phyloP scores from a whole-genome alignment of 2,888 invertebrate species.

The Tiliacea aurago region DNA sequence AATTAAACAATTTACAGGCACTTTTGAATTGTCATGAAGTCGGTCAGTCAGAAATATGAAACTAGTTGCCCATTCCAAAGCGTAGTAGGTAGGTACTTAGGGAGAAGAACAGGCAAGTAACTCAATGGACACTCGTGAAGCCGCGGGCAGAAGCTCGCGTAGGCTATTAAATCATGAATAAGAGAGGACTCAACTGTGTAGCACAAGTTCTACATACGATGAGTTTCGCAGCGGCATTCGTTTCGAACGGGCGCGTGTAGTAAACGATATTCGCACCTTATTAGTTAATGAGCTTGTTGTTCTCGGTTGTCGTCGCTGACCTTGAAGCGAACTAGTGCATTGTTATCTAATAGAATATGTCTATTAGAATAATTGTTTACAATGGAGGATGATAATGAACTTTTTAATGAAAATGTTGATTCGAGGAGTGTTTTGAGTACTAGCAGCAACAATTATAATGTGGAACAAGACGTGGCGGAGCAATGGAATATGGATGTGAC shows the following conservation, averaged over 20 bases:
- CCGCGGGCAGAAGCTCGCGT: not conserved
- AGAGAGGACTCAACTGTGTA: not conserved
- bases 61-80: too few species aligned
- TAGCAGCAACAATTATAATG: not conserved
- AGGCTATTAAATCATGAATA: not conserved
- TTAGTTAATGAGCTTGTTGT: not conserved
- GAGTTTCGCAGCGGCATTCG: not conserved
- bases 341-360: not conserved
- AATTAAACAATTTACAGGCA: too few species aligned
- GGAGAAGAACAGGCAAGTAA: too few species aligned
- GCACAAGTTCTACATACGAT: not conserved
- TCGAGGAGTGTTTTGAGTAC: not conserved
- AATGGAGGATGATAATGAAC: not conserved
- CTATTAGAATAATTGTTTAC: not conserved
- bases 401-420: not conserved
- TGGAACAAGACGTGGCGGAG: not conserved
- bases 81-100: too few species aligned
- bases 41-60: too few species aligned
- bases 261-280: not conserved
- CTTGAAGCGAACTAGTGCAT: constrained; percentile 1
- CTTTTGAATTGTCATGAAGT: too few species aligned
- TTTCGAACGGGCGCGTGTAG: not conserved
- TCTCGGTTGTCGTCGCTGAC: not conserved
- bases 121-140: too few species aligned
- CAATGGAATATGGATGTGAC: not conserved